Conservation (phyloP, 1,140 invertebrate genomes). For the Musca domestica region DNA sequence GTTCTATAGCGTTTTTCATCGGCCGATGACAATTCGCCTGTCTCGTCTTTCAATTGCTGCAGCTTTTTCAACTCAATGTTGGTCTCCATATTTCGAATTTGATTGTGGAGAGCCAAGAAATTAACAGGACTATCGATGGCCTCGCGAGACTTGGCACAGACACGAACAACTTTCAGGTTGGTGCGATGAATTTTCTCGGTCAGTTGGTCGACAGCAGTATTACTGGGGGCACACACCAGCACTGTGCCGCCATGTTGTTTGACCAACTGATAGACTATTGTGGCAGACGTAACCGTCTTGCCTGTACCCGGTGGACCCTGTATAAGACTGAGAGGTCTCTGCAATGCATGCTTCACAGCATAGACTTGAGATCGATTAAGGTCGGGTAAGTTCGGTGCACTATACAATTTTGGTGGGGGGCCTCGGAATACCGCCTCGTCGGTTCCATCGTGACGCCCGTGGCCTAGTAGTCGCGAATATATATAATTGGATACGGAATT, state of each 20-base stretch:
- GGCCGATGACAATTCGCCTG: conserved; percentile 87
- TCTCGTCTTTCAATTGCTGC: conserved; percentile 96
- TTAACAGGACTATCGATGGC: conserved; percentile 97
- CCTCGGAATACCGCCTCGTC: conserved; percentile 88
- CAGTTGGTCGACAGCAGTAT: conserved; percentile 98
- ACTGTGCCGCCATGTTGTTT: conserved; percentile 93
- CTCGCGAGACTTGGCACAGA: conserved; percentile 97
- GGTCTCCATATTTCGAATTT: conserved; percentile 90
- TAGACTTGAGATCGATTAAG: conserved; percentile 97
- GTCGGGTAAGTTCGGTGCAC: conserved; percentile 95
- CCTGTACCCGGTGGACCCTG: conserved; percentile 86
- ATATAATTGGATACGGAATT: conserved; percentile 96
- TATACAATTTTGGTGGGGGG: conserved; percentile 93
- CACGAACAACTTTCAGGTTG: conserved; percentile 92
- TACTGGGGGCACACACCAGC: conserved; percentile 96
- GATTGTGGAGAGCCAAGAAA: conserved; percentile 95
- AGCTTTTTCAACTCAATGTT: conserved; percentile 91
- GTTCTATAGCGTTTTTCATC: conserved; percentile 95
- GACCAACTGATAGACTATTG: conserved; percentile 97
- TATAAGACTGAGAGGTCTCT: conserved; percentile 94
- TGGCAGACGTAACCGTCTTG: conserved; percentile 99
- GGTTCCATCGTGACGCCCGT: conserved; percentile 77
- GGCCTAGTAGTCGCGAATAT: conserved; percentile 93
- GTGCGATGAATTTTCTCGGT: conserved; percentile 99
- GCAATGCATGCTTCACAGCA: conserved; percentile 98